A percentile compares a stretch with the other conserved stretches of the same genome.
phyloP scores from a whole-genome alignment of 2,888 invertebrate genomes.

The Parnassius glacialis region DNA sequence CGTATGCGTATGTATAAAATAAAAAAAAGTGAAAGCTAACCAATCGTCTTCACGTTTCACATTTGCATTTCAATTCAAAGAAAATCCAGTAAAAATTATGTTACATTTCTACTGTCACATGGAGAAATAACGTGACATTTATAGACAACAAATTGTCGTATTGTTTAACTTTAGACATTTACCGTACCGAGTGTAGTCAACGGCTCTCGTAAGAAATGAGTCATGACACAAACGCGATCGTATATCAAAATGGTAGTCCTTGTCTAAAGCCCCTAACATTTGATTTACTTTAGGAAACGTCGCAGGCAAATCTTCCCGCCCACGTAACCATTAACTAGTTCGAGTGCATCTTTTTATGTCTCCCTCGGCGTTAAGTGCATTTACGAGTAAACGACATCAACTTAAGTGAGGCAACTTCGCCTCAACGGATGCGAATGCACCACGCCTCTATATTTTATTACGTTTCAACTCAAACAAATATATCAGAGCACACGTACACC shows the following conservation, averaged over 20 bases:
- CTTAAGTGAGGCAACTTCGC: slow-evolving; percentile 39
- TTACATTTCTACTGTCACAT: too few species aligned
- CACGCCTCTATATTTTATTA: slow-evolving; percentile 58
- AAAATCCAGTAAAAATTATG: too few species aligned
- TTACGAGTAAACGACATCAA: slow-evolving; percentile 68
- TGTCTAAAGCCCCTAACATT: slow-evolving; percentile 39
- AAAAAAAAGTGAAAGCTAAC: too few species aligned
- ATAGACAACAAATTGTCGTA: slow-evolving; percentile 20
- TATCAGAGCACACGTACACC: slow-evolving; percentile 43
- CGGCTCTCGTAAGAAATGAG: slow-evolving; percentile 18
- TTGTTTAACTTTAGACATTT: slow-evolving; percentile 16
- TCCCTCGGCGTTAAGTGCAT: slow-evolving; percentile 71
- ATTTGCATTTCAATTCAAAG: too few species aligned
- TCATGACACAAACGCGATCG: slow-evolving; percentile 26
- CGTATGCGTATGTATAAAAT: too few species aligned
- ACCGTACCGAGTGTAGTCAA: slow-evolving; percentile 2
- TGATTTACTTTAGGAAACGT: slow-evolving; percentile 46
- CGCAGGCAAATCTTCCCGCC: slow-evolving; percentile 50
- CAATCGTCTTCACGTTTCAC: too few species aligned
- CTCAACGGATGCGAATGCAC: slow-evolving; percentile 50
- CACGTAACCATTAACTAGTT: slow-evolving; percentile 67
- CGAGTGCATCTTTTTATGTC: slow-evolving; percentile 72
- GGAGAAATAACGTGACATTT: slow-evolving; percentile 18
- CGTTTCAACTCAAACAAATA: slow-evolving; percentile 43
- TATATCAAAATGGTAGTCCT: slow-evolving; percentile 23